Evolutionary conservation across 2,113 vertebrate species (phyloP).

Genomic region (Dissostichus mawsoni): DNA sequence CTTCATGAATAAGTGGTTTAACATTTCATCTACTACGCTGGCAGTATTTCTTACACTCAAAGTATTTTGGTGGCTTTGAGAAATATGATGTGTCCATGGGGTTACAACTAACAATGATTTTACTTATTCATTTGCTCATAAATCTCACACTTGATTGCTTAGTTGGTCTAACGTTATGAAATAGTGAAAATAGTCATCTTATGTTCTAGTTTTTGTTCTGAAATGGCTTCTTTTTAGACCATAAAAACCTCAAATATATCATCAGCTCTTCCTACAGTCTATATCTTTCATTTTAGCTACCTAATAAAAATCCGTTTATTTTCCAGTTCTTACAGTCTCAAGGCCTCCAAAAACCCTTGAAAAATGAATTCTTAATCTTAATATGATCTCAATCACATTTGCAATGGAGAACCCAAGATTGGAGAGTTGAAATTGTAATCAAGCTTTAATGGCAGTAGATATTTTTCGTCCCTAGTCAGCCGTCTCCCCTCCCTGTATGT

Average conservation of each 20-base stretch:
- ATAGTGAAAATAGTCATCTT: neutral
- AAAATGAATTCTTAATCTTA: slow-evolving; percentile 72
- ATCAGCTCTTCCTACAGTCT: neutral
- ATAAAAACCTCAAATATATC: too few relatives aligned
- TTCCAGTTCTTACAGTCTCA: slow-evolving; percentile 20
- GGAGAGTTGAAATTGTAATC: slow-evolving; percentile 75
- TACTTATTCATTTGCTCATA: neutral
- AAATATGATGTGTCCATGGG: neutral
- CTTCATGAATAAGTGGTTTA: slow-evolving; percentile 55
- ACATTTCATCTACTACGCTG: slow-evolving; percentile 51
- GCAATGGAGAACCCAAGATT: slow-evolving; percentile 64
- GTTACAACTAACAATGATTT: neutral
- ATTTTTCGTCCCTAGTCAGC: slow-evolving; percentile 58
- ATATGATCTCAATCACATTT: slow-evolving; percentile 78
- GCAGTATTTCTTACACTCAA: neutral
- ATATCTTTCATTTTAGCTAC: neutral
- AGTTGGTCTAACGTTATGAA: neutral
- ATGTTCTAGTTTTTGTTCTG: neutral
- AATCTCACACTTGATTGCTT: neutral
- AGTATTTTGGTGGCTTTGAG: neutral
- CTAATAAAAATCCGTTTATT: slow-evolving; percentile 17
- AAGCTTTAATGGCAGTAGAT: slow-evolving; percentile 67
- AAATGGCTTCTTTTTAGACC: too few relatives aligned
- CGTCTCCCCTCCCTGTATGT: slow-evolving; percentile 66
- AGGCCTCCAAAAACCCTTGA: slow-evolving; percentile 18